Evolutionary conservation across 1,140 invertebrate genomes (phyloP), one percentile per base, ranked within the genome.

Genomic region (Popillia japonica): DNA sequence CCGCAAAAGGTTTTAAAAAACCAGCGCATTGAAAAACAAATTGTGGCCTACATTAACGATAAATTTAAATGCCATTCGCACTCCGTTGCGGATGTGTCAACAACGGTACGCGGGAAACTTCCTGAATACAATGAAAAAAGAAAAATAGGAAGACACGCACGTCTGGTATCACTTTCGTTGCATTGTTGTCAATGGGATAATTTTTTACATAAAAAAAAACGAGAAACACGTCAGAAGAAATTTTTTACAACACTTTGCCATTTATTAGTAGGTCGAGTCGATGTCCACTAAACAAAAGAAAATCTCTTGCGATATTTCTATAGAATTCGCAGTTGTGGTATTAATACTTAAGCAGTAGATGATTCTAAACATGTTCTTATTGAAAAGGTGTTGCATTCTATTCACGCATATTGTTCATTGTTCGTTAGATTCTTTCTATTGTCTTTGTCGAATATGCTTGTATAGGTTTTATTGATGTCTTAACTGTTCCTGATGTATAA

Each of bases 221-320:
- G 11, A n/a, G 14, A 14, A n/a, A 17, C 48, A 17, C 6, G 27
- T 34, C 27, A 17, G 17, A 55, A 55, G 48, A 6, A 17, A 17
- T 17, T 55, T 55, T 55, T 55, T 55, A 55, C 48, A n/a, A 17
- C 48, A 55, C 14, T 55, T 55, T n/a, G 17, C 48, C n/a, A 55
- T 55, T 55, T 17, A 55, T 55, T 55, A 55, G 48, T 55, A 55
- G 48, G 48, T 55, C 48, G 48, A n/a, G 48, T 17, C 48, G 48
- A 55, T 55, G 17, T 55, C 48, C 48, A 55, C 48, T 14, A 55
- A 55, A 55, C 48, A 55, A 55, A 34, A n/a, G 48, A 17, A 55
- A 17, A 55, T 55, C n/a, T 55, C n/a, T 55, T 55, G 14, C 7
- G 14, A 55, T 55, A 55, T 17, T 34, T 34, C 27, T 34, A 34